Conservation (phyloP, 2,797 vertebrate species). For the Columba guinea region DNA sequence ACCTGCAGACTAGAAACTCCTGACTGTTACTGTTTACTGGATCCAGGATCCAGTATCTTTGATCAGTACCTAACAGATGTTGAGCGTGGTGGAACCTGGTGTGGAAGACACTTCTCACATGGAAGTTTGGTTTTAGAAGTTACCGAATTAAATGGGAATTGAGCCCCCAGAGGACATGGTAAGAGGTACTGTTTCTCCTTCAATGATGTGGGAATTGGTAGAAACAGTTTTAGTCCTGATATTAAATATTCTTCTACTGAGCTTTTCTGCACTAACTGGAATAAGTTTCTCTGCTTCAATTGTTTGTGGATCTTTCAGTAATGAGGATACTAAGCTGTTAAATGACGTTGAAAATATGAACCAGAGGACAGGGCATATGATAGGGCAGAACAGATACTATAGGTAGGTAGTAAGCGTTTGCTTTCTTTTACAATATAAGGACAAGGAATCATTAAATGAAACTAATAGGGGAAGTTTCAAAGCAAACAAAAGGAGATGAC, state of each 20-base stretch:
- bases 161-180: neutral
- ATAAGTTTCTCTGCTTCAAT: neutral
- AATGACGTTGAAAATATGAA: neutral
- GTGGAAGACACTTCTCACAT: neutral
- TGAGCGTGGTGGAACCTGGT: neutral
- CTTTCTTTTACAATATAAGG: conserved; percentile 1
- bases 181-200: neutral
- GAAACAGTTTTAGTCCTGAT: neutral
- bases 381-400: neutral
- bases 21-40: neutral
- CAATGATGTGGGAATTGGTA: neutral
- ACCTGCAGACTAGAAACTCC: neutral
- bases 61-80: neutral
- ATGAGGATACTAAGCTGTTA: neutral
- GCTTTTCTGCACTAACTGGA: neutral
- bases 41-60: neutral
- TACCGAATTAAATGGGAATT: neutral
- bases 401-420: neutral
- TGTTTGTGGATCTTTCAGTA: neutral
- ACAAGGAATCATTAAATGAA: neutral
- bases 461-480: neutral
- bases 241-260: neutral
- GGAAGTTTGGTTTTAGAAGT: neutral
- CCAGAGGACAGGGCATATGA: neutral
- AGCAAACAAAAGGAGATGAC: neutral